Evolutionary conservation across 23 tunicate genomes (phyloP).

Genomic region (Halocynthia roretzi): DNA sequence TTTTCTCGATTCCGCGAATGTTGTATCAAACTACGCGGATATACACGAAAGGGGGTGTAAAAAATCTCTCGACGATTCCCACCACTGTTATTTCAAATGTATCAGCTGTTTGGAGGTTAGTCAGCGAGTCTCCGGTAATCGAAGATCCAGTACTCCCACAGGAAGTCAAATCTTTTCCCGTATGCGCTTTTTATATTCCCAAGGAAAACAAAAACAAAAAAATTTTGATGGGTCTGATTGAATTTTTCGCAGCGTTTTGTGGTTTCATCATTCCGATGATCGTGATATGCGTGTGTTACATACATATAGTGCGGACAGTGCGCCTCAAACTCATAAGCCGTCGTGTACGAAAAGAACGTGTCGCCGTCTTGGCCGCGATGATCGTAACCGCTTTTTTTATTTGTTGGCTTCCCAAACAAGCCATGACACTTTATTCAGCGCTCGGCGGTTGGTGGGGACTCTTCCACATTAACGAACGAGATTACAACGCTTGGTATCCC

Average conservation of each 20-base stretch:
- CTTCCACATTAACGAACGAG: slow-evolving; percentile 25
- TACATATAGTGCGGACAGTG: slow-evolving; percentile 46
- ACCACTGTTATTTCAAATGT: neutral
- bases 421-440: slow-evolving; percentile 52
- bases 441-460: slow-evolving; percentile 67
- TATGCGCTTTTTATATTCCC: slow-evolving; percentile 48
- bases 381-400: slow-evolving; percentile 63
- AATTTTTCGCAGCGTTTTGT: slow-evolving; percentile 30
- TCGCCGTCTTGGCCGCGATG: slow-evolving; percentile 66
- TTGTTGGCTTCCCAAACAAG: slow-evolving; percentile 67
- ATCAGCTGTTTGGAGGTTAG: neutral
- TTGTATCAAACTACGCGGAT: slow-evolving; percentile 5
- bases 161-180: neutral
- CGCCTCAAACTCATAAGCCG: slow-evolving; percentile 54
- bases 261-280: slow-evolving; percentile 69
- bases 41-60: neutral
- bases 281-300: slow-evolving; percentile 61
- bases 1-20: slow-evolving; percentile 47
- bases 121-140: neutral
- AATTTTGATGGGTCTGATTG: slow-evolving; percentile 34
- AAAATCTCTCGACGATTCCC: neutral
- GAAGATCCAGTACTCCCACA: neutral
- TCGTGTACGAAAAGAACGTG: slow-evolving; percentile 61
- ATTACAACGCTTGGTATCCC: slow-evolving; percentile 41
- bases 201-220: slow-evolving; percentile 15